These are phyloP conservation scores for Phasia obesa DNA, from an alignment of 2,888 invertebrate species.

Conservation along the genomic window DNA sequence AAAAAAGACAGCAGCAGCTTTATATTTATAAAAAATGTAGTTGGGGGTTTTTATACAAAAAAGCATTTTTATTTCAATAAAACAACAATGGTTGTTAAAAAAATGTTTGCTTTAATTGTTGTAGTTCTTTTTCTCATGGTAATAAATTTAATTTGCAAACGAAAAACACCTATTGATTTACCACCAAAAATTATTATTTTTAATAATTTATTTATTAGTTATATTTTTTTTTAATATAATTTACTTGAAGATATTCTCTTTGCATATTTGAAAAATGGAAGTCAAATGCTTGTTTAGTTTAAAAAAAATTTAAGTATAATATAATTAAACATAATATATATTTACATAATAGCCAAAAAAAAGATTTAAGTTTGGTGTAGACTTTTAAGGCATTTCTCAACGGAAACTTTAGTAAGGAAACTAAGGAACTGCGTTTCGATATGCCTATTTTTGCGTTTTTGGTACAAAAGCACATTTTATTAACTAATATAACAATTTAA, in stretches of 20 bases:
- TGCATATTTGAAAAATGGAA: slow-evolving; percentile 68
- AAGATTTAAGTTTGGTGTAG: neutral
- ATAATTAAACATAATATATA: slow-evolving; percentile 15
- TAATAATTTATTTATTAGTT: neutral
- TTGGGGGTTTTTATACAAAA: slow-evolving; percentile 1
- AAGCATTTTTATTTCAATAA: slow-evolving; percentile 20
- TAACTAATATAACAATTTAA: no score
- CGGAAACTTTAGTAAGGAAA: neutral
- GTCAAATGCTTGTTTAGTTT: slow-evolving; percentile 62
- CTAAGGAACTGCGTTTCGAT: no score
- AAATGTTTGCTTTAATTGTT: slow-evolving; percentile 20
- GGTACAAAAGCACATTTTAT: no score
- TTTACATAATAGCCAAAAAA: slow-evolving; percentile 33
- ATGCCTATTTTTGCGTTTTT: no score
- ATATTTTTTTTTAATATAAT: neutral
- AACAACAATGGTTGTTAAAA: slow-evolving; percentile 31
- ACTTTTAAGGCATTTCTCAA: neutral
- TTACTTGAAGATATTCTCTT: slow-evolving; percentile 56
- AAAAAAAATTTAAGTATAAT: neutral
- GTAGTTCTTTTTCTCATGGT: neutral
- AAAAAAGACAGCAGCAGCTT: slow-evolving; percentile 34
- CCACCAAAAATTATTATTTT: slow-evolving; percentile 44
- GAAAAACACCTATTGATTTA: slow-evolving; percentile 42
- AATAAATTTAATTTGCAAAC: slow-evolving; percentile 2
- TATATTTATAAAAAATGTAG: slow-evolving; percentile 7